These are phyloP conservation scores for Unio delphinus DNA, from an alignment of 2,888 invertebrate genomes.

Conservation along the genomic window DNA sequence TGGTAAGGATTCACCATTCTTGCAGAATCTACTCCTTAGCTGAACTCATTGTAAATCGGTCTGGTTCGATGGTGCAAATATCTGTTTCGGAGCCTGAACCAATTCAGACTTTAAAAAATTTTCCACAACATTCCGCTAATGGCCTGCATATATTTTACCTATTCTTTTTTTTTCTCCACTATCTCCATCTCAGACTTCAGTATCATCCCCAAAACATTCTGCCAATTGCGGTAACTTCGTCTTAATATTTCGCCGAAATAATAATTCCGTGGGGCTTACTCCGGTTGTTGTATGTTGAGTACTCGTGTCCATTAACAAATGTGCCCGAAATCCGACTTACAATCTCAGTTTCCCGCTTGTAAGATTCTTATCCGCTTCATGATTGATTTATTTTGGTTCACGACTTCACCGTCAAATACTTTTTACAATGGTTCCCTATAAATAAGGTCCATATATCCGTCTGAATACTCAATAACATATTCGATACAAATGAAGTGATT, in stretches of 20 bases:
- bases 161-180: too few relatives aligned
- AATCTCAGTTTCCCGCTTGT: slow-evolving; percentile 12
- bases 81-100: too few relatives aligned
- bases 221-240: too few relatives aligned
- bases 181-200: too few relatives aligned
- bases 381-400: slow-evolving; percentile 9
- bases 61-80: too few relatives aligned
- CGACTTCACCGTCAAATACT: slow-evolving; percentile 1
- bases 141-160: too few relatives aligned
- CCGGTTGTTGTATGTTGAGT: slow-evolving; percentile 7
- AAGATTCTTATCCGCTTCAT: slow-evolving; percentile 15
- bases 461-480: not conserved
- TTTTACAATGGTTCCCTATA: slow-evolving; percentile 8
- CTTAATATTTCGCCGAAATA: slow-evolving; percentile 23
- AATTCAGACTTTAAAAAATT: too few relatives aligned
- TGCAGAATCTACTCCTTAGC: too few relatives aligned
- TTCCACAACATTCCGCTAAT: too few relatives aligned
- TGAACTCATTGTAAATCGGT: too few relatives aligned
- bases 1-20: too few relatives aligned
- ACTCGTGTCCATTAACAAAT: slow-evolving; percentile 11
- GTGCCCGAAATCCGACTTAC: slow-evolving; percentile 2
- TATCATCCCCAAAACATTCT: too few relatives aligned
- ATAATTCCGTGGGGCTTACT: not conserved
- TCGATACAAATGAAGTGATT: not conserved
- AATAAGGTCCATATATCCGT: slow-evolving; percentile 10